phyloP scores from a whole-genome alignment of 2,113 vertebrate genomes.

The Enhydra lutris region DNA sequence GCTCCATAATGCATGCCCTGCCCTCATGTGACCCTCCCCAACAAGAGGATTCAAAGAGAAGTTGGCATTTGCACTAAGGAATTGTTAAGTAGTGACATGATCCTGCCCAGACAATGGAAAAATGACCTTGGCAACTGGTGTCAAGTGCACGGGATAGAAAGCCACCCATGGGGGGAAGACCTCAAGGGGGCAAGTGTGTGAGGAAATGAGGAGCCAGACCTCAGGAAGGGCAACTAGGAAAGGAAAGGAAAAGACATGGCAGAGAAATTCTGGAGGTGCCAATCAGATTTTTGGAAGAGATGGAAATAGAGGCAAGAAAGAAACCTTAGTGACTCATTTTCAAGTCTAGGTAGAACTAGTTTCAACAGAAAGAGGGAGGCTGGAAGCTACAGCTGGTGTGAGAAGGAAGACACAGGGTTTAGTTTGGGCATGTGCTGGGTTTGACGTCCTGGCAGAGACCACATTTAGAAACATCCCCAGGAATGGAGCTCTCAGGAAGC shows the following conservation, averaged over 20 bases:
- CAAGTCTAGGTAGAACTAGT: not conserved
- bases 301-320: not conserved
- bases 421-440: too few relatives aligned
- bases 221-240: not conserved
- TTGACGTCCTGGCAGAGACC: not conserved
- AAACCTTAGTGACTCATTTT: not conserved
- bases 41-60: not conserved
- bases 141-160: not conserved
- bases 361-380: not conserved
- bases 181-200: accelerated
- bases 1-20: not conserved
- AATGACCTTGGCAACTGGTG: not conserved
- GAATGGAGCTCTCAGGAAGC: not conserved
- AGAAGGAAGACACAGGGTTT: not conserved
- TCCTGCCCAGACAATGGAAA: not conserved
- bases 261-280: not conserved
- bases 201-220: not conserved
- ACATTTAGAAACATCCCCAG: not conserved
- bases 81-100: not conserved
- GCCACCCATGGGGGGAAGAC: not conserved
- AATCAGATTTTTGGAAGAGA: not conserved
- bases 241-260: not conserved
- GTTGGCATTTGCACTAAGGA: not conserved
- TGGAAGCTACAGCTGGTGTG: not conserved
- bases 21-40: not conserved